Base-by-base conservation (phyloP, 2,113 vertebrate species). In the Sitta europaea region DNA sequence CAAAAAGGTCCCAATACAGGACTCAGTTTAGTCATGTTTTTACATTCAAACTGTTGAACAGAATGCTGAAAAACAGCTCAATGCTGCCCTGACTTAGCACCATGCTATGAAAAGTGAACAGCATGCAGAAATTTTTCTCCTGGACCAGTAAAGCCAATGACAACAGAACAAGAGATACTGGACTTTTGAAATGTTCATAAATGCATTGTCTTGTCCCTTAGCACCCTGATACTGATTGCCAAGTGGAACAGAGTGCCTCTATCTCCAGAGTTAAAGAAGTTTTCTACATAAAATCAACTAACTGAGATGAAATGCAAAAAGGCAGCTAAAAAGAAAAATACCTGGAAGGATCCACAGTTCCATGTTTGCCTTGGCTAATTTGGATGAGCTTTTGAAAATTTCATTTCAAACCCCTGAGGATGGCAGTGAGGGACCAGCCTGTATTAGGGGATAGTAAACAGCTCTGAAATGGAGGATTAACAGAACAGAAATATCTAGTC, bases 281-380 rank as follows among this genome's bases (percentile, higher is more conserved):
- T 66, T 91, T 57, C 42, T 85, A 5, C n/a, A 33, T 61, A 5
- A 73, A 91, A 61, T 57, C 70, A 82, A 57, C 4, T 61, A 43
- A 51, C 11, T 22, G 17, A 42, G 45, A 57, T 15, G 17, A 38
- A 61, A 59, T 36, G 5, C 8, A 36, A 77, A 81, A 43, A 42
- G 4, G 11, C 47, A 57, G 17, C 8, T 27, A 73, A 42, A 54
- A 42, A 53, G 29, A 58, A 63, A 7, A 38, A 27, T 4, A 14
- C 1, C 27, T 1, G 0, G 8, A n/a, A 45, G 22, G 55, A 82
- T 6, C 9, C 0, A 3, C 20, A 13, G 19, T 79, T 17, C 31
- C 9, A 9, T 7, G 1, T 80, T 90, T 62, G 25, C 9, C 33
- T 71, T 72, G 38, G 11, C 5, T 68, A 12, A 8, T 50, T 51